A percentile compares a stretch with the other conserved stretches of the same genome.
Conservation (phyloP, 2,113 vertebrate species). For the Calonectris borealis region DNA sequence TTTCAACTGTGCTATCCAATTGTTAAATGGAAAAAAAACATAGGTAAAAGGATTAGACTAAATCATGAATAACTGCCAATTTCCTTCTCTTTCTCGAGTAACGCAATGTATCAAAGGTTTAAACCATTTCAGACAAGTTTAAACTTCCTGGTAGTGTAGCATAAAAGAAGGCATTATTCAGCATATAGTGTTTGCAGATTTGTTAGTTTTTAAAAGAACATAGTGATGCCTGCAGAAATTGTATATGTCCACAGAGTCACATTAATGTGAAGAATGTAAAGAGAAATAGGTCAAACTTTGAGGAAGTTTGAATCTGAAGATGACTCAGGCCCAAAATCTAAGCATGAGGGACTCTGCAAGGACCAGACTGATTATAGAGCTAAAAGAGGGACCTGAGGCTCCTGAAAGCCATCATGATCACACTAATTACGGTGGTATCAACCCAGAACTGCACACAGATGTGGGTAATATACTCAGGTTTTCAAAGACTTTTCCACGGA, state of each 20-base stretch:
- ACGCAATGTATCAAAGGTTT: neutral
- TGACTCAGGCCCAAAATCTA: neutral
- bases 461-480: neutral
- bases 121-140: slow-evolving; percentile 4
- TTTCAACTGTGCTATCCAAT: neutral
- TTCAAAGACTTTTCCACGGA: neutral
- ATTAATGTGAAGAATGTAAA: neutral
- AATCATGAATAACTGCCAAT: slow-evolving; percentile 13
- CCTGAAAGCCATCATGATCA: neutral
- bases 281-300: neutral
- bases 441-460: neutral
- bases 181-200: neutral
- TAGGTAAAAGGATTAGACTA: neutral
- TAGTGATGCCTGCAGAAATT: neutral
- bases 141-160: neutral
- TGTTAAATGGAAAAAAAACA: neutral
- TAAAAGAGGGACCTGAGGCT: neutral
- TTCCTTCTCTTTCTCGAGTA: slow-evolving; percentile 2
- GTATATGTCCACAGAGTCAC: neutral
- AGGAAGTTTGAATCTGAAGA: neutral
- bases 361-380: neutral
- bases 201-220: neutral
- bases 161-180: slow-evolving; percentile 9
- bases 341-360: neutral
- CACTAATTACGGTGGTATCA: neutral